phyloP scores from a whole-genome alignment of 2,888 invertebrate species.

The Synanthedon andrenaeformis region DNA sequence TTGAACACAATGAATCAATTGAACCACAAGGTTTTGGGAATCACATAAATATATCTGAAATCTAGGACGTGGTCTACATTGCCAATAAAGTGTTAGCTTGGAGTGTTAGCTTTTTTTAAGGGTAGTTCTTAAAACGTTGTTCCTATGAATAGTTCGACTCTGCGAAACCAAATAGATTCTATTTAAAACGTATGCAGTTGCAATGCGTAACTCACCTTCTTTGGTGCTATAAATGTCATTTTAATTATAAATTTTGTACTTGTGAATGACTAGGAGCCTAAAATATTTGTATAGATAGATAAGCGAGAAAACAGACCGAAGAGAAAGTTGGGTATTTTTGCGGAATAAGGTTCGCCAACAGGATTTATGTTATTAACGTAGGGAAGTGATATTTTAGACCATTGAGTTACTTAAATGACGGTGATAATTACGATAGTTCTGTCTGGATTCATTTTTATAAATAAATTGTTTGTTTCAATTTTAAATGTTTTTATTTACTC shows the following conservation, averaged over 20 bases:
- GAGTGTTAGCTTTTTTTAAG: too few species aligned
- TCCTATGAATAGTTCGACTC: too few species aligned
- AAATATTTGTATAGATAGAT: constrained; percentile 8
- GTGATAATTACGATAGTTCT: constrained; percentile 36
- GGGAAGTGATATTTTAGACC: constrained; percentile 5
- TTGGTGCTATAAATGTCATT: not conserved
- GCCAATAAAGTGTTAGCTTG: too few species aligned
- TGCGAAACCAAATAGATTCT: too few species aligned
- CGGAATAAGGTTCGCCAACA: not conserved
- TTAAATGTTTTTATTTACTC: not conserved
- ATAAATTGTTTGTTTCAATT: constrained; percentile 45
- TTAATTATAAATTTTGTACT: constrained; percentile 14
- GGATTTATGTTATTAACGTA: too few species aligned
- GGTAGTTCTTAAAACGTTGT: too few species aligned
- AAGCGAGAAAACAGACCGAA: not conserved
- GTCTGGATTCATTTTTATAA: constrained; percentile 39
- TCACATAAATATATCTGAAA: too few species aligned
- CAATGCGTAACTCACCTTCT: not conserved
- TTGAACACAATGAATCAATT: too few species aligned
- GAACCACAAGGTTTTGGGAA: too few species aligned
- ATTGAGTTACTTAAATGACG: constrained; percentile 46
- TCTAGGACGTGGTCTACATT: too few species aligned
- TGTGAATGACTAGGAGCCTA: constrained; percentile 9
- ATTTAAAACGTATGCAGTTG: too few species aligned
- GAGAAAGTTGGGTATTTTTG: not conserved